Evolutionary conservation across 1,140 invertebrate species (phyloP), one percentile per base, ranked within the genome.

Genomic region (Polypedilum pembai): DNA sequence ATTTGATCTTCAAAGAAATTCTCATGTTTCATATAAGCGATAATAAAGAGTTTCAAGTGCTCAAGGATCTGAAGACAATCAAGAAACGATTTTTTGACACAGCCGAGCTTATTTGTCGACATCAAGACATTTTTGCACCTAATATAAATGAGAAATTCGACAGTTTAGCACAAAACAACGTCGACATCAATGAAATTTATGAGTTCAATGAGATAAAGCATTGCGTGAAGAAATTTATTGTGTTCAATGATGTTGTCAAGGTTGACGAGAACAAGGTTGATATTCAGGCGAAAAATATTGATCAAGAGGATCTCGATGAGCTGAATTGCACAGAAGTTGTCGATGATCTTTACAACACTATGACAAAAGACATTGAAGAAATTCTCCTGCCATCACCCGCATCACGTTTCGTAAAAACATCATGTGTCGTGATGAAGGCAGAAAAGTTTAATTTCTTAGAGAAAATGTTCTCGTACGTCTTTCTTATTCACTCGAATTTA

Each of bases 61-160:
- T 69, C 7, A 69, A 69, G 18, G 65, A 69, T 20, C 20, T 69
- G 15, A 69, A 69, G 12, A 69, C 65, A 69, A 69, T 69, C n/a
- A 69, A 69, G 18, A 69, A 18, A 18, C 15, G 65, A 8, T 69
- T 69, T 5, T 69, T 69, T 20, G 20, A 21, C 4, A 21, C 65
- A 20, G 65, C 65, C 3, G 65, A 69, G 18, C 17, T 69, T 69
- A 18, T 69, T 20, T 69, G 65, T 21, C 20, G 18, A 20, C 65
- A 69, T 69, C 65, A 69, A 69, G 65, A 69, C 10, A 69, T 69
- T 18, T 69, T 69, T 20, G 65, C 65, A 69, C 65, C 65, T 3
- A 69, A 69, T 69, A 69, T 69, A 20, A 69, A 69, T 69, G 65
- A 69, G 17, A 69, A 69, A 69, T 69, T 69, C 12, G 65, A 69